Base-by-base conservation (phyloP, 2,797 vertebrate species). In the Onychomys torridus region DNA sequence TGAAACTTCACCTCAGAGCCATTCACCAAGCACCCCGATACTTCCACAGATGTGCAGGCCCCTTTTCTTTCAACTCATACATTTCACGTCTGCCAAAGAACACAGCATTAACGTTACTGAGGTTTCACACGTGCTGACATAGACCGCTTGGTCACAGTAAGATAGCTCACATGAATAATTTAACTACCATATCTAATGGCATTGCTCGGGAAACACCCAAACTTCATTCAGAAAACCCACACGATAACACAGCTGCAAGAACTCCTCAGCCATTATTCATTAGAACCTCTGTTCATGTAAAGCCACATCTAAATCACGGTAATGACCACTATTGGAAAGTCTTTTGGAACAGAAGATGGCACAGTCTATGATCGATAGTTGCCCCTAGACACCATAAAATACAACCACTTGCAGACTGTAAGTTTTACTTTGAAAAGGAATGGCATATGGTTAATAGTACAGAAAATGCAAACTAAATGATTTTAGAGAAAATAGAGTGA, bases 181-280 rank as follows among this genome's bases (percentile, higher is more conserved):
- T 76, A 90, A 88, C 78, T 93, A 75, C 5, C 34, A n/a, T 79
- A 73, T 84, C 77, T 90, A 67, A 96, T 79, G 21, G 11, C 17
- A 43, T 63, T 95, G 65, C 55, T 93, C 55, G 21, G 61, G 52
- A 57, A 95, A 65, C 57, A 88, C 73, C 27, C 69, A 52, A 65
- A 71, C 46, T 76, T 82, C 81, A 77, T 91, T 89, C 93, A 86
- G 69, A 95, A 91, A 96, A 93, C 61, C 52, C 52, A 52, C 90
- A 81, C 14, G 1, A 0, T 69, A 37, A 29, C 63, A 63, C n/a
- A 32, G 34, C 69, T 69, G 1, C 34, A 90, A 92, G 71, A 81
- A 82, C 84, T 7, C n/a, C n/a, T 49, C 40, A 79, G 59, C 0
- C 0, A 76, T 89, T 78, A 52, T 19, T 88, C 67, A 81, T 27